phyloP scores from a whole-genome alignment of 2,888 invertebrate genomes.

The Nipponacmea schrenckii region DNA sequence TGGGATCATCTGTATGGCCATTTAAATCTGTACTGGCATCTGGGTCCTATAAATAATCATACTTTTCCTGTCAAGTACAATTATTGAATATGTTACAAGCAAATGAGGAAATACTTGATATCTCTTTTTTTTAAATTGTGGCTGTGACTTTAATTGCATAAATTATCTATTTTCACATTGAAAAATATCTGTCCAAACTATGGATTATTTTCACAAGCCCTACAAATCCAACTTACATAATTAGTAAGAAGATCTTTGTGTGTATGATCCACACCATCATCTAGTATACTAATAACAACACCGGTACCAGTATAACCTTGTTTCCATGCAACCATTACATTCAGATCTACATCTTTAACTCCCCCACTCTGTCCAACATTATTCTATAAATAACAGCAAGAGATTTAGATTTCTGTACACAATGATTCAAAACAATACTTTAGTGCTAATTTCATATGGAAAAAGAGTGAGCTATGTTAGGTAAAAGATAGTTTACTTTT shows the following conservation, averaged over 20 bases:
- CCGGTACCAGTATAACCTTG: slow-evolving; percentile 65
- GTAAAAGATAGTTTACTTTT: too few species aligned
- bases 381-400: slow-evolving; percentile 37
- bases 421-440: too few species aligned
- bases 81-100: too few species aligned
- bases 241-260: slow-evolving; percentile 67
- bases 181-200: too few species aligned
- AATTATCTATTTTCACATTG: too few species aligned
- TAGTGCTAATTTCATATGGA: too few species aligned
- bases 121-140: too few species aligned
- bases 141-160: too few species aligned
- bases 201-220: not conserved
- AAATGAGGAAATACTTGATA: too few species aligned
- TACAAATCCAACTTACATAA: slow-evolving; percentile 59
- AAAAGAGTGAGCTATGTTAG: too few species aligned
- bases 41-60: slow-evolving; percentile 57
- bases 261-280: slow-evolving; percentile 68
- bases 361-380: slow-evolving; percentile 62
- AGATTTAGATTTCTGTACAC: not conserved
- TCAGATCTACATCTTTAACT: slow-evolving; percentile 57
- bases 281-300: slow-evolving; percentile 64
- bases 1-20: slow-evolving; percentile 65
- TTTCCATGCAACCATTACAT: slow-evolving; percentile 65
- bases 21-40: slow-evolving; percentile 67
- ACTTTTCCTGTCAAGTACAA: too few species aligned